Evolutionary conservation across 2,797 vertebrate genomes (phyloP).

Genomic region (Parauchenoglanis ngamensis): DNA sequence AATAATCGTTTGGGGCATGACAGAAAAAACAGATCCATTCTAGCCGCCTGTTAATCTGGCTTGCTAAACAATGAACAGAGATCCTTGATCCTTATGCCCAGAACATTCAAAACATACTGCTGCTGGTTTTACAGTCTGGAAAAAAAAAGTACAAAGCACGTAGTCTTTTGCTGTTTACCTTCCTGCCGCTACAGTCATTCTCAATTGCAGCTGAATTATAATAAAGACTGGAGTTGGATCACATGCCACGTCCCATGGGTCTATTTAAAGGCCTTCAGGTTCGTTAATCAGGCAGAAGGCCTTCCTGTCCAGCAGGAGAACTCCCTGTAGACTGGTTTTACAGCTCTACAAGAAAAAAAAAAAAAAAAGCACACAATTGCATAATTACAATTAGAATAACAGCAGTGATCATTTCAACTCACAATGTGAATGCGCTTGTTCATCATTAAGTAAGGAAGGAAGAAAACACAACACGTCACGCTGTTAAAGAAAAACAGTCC

Average conservation of each 20-base stretch:
- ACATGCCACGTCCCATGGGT: slow-evolving; percentile 15
- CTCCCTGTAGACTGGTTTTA: slow-evolving; percentile 23
- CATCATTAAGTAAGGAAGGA: not conserved
- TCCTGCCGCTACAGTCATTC: slow-evolving; percentile 17
- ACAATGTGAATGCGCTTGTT: not conserved
- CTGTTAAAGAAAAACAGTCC: not conserved
- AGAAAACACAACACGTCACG: not conserved
- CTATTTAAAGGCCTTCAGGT: slow-evolving; percentile 38
- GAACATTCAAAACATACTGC: not conserved
- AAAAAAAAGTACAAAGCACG: not conserved
- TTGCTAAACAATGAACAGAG: not conserved
- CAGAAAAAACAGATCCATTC: not conserved
- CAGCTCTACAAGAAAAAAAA: slow-evolving; percentile 34
- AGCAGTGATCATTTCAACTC: not conserved
- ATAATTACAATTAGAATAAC: not conserved
- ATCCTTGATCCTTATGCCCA: not conserved
- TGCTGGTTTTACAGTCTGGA: not conserved
- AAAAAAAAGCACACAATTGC: not conserved
- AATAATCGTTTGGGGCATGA: not conserved
- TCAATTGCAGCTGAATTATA: not conserved
- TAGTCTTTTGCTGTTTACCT: not conserved
- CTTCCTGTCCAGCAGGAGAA: slow-evolving; percentile 45
- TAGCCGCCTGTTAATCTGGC: not conserved
- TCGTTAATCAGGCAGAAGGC: slow-evolving; percentile 18
- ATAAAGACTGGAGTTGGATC: slow-evolving; percentile 17